phyloP scores from a whole-genome alignment of 1,140 invertebrate genomes.

The Diploscapter pachys region DNA sequence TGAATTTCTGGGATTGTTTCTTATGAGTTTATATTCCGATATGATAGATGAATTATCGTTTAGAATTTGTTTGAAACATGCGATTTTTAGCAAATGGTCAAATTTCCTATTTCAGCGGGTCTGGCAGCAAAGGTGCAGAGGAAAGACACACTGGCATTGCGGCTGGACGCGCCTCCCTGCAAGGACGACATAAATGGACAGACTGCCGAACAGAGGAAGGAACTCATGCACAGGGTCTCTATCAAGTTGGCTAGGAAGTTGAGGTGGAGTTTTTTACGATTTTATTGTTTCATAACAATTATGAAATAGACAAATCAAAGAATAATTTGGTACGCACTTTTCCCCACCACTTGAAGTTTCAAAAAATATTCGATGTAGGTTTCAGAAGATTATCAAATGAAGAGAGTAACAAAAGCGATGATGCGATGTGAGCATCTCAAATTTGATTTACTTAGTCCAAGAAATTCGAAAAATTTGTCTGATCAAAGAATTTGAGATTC shows the following conservation, averaged over 20 bases:
- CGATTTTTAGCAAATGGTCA: not conserved
- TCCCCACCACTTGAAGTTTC: no score
- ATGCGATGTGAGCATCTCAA: not conserved
- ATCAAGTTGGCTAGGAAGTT: conserved; percentile 79
- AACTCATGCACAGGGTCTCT: conserved; percentile 88
- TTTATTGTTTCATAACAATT: not conserved
- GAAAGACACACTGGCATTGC: conserved; percentile 90
- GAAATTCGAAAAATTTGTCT: no score
- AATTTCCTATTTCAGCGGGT: conserved; percentile 47
- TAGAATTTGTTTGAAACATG: conserved; percentile 3
- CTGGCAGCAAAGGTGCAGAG: conserved; percentile 84
- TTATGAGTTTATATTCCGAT: not conserved
- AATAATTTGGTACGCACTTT: no score
- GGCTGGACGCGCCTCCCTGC: conserved; percentile 84
- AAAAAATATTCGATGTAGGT: no score
- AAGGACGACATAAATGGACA: conserved; percentile 88
- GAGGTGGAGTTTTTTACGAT: conserved; percentile 10
- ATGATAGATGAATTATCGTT: not conserved
- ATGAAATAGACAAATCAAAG: no score
- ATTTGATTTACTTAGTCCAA: no score
- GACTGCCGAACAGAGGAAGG: conserved; percentile 85
- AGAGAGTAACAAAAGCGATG: not conserved
- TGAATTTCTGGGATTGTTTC: no score
- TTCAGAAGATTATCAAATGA: not conserved
- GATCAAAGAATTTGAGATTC: no score